Percentiles rank a stretch among this genome's conserved stretches.
Evolutionary conservation across 2,888 invertebrate species (phyloP).

Genomic region (Eustalomyia histrio): DNA sequence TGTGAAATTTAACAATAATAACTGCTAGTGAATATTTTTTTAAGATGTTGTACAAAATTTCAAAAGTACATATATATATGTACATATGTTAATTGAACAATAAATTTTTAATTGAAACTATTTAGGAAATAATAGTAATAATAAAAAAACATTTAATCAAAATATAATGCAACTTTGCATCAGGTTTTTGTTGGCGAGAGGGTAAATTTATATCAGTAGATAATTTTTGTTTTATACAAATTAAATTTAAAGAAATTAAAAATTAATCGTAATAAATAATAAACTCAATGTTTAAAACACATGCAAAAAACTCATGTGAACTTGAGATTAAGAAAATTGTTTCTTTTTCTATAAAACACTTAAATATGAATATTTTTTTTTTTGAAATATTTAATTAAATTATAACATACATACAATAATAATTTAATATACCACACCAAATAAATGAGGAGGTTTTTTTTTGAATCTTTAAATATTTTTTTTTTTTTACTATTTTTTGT

Average conservation of each 20-base stretch:
- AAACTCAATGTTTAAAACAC: slow-evolving; percentile 55
- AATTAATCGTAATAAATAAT: slow-evolving; percentile 37
- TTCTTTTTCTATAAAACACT: slow-evolving; percentile 32
- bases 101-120: too few species aligned
- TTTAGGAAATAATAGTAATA: too few species aligned
- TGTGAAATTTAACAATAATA: too few species aligned
- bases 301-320: slow-evolving; percentile 59
- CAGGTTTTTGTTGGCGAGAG: too few species aligned
- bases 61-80: too few species aligned
- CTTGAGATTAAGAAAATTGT: slow-evolving; percentile 42
- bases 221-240: background rate
- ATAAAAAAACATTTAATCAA: slow-evolving; percentile 31
- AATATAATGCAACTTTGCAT: background rate
- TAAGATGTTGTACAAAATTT: too few species aligned
- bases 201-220: background rate
- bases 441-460: slow-evolving; percentile 42
- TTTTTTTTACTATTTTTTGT: slow-evolving; percentile 31
- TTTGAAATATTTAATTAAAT: slow-evolving; percentile 24
- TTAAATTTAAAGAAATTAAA: slow-evolving; percentile 34
- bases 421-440: slow-evolving; percentile 55
- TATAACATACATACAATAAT: slow-evolving; percentile 43
- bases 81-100: background rate
- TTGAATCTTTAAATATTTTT: slow-evolving; percentile 6
- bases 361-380: slow-evolving; percentile 28
- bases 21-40: too few species aligned